Evolutionary conservation across 2,113 vertebrate genomes (phyloP).

Genomic region (Onychostoma macrolepis): DNA sequence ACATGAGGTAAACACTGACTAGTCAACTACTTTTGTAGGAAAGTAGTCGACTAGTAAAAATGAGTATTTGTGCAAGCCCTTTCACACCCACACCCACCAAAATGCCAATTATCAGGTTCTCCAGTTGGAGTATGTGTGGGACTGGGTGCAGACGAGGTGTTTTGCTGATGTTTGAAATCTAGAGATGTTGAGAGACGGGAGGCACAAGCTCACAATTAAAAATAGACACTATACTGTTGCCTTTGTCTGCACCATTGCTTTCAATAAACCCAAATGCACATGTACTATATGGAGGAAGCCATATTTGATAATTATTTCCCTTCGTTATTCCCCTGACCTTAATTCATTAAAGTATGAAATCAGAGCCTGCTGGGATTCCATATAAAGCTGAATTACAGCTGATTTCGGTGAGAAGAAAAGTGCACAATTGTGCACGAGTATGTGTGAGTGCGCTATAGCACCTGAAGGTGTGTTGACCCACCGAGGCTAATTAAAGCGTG

Average conservation of each 20-base stretch:
- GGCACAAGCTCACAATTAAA: constrained; percentile 36
- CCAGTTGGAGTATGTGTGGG: background rate
- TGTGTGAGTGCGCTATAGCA: constrained; percentile 12
- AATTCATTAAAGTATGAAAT: constrained; percentile 34
- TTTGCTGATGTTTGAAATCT: constrained; percentile 45
- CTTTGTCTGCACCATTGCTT: background rate
- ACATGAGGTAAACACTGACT: background rate
- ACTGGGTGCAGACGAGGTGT: constrained; percentile 12
- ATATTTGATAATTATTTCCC: constrained; percentile 20
- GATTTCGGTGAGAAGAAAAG: constrained; percentile 17
- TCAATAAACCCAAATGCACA: background rate
- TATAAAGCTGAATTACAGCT: constrained; percentile 24
- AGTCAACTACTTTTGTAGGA: background rate
- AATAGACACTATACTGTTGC: constrained; percentile 22
- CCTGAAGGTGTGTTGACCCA: constrained; percentile 49
- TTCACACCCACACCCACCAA: background rate
- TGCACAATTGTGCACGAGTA: background rate
- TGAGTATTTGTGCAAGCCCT: background rate
- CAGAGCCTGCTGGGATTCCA: background rate
- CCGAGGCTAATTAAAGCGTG: constrained; percentile 56
- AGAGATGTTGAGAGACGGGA: background rate
- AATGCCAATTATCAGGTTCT: background rate
- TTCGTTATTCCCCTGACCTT: constrained; percentile 16
- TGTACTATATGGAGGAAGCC: background rate
- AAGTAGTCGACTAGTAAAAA: background rate